phyloP scores from a whole-genome alignment of 2,888 invertebrate genomes.

The Idaea dimidiata region DNA sequence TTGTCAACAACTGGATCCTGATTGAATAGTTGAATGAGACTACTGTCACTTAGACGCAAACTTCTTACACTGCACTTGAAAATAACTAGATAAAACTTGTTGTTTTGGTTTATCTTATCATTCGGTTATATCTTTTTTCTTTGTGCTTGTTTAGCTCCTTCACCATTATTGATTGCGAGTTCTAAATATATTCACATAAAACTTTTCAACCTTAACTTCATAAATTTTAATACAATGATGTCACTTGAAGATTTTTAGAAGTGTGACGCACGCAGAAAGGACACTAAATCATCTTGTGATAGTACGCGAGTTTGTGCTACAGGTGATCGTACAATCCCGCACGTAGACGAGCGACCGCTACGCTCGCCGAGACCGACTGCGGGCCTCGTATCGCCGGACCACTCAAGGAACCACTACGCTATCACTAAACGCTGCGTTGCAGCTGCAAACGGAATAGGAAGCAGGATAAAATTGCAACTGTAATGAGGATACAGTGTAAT shows the following conservation, averaged over 20 bases:
- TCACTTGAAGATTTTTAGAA: background rate
- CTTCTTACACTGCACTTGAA: constrained; percentile 47
- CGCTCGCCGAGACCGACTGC: background rate
- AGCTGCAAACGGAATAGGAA: background rate
- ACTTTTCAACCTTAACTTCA: background rate
- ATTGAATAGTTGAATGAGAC: background rate
- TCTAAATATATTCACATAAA: constrained; percentile 22
- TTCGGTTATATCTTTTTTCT: constrained; percentile 55
- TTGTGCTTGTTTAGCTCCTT: constrained; percentile 44
- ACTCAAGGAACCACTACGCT: background rate
- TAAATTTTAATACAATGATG: background rate
- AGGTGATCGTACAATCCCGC: background rate
- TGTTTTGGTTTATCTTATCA: constrained; percentile 64
- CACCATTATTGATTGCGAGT: constrained; percentile 52
- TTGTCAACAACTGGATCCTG: constrained; percentile 26
- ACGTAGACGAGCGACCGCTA: background rate
- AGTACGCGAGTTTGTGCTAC: background rate
- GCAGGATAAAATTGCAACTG: background rate
- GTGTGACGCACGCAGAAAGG: background rate
- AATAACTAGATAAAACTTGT: constrained; percentile 50
- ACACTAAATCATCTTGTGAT: background rate
- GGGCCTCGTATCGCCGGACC: background rate
- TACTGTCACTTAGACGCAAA: background rate
- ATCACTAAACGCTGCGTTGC: background rate
- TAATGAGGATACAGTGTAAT: background rate